Evolutionary conservation across 2,113 vertebrate genomes (phyloP).

Genomic region (Brachyhypopomus gauderio): DNA sequence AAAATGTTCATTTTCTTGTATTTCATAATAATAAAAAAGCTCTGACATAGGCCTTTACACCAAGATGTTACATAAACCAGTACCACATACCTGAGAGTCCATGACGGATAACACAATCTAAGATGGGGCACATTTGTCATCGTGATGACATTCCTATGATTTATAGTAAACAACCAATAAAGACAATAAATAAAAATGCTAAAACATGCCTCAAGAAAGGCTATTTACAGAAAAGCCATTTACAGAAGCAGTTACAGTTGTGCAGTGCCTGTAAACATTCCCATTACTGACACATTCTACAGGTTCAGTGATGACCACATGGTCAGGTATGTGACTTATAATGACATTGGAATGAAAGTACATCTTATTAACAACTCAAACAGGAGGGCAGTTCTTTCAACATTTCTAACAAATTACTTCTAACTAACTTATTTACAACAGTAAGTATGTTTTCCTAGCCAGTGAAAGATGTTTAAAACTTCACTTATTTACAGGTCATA

Average conservation of each 20-base stretch:
- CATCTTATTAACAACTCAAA: background rate
- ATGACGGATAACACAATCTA: too few relatives aligned
- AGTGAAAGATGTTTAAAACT: background rate
- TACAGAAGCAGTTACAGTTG: background rate
- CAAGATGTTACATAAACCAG: too few relatives aligned
- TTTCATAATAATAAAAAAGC: too few relatives aligned
- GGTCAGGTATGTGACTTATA: background rate
- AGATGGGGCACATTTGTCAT: background rate
- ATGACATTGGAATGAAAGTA: constrained; percentile 14
- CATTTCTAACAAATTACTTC: too few relatives aligned
- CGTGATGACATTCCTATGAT: background rate
- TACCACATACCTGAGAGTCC: too few relatives aligned
- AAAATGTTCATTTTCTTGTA: too few relatives aligned
- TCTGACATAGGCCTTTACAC: too few relatives aligned
- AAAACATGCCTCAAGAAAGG: too few relatives aligned
- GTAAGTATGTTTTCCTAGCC: background rate
- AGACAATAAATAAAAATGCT: too few relatives aligned
- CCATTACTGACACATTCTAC: background rate
- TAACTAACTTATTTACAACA: too few relatives aligned
- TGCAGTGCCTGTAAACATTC: background rate
- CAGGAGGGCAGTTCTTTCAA: background rate
- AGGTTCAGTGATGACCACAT: background rate
- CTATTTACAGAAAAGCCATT: background rate
- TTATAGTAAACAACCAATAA: background rate
- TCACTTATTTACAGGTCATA: background rate